Base-by-base conservation (phyloP, 2,888 invertebrate species). In the Eumacrocentrus americanus region DNA sequence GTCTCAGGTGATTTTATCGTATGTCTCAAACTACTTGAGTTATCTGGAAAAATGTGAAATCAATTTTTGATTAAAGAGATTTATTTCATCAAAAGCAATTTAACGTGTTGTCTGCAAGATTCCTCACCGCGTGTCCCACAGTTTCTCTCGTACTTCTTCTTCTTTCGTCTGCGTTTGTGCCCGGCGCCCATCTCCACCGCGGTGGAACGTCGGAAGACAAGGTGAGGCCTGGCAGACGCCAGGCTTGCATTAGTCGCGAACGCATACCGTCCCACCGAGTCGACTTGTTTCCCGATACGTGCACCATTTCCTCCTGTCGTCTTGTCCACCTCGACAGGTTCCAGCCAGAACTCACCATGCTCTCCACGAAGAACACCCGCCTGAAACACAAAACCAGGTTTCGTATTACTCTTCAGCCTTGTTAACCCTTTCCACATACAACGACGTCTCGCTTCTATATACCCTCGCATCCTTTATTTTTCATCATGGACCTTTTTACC, bases 111-210 rank as follows among this genome's bases (percentile, higher is more conserved):
- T 11, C 20, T n/a, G 14, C 37, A 23, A 55, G 12, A 14, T 25
- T 20, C 53, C 79, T 78, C 68, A 81, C 81, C 81, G 63, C 78
- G 78, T 57, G 81, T 81, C 61, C 81, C 81, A 67, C 81, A 81
- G 64, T 79, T 80, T 72, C 83, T 83, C 76, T 82, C 82, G 69
- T 82, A 82, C 75, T 81, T 82, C 77, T 77, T 82, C 75, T 79
- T 83, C 81, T 80, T 84, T 69, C 67, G 63, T 57, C 69, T 60
- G 51, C 65, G 65, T 61, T 63, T 65, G 25, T 65, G 68, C 55
- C 65, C 66, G 64, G 68, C 66, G 68, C 70, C 70, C 60, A 68
- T 63, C 54, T 67, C 68, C 37, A 65, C 62, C 25, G 67, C 61
- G 52, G 65, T 58, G 11, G 67, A 65, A 60, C 70, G 70, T 58